Conservation (phyloP, 2,113 vertebrate genomes). For the Oreocharis arfaki region DNA sequence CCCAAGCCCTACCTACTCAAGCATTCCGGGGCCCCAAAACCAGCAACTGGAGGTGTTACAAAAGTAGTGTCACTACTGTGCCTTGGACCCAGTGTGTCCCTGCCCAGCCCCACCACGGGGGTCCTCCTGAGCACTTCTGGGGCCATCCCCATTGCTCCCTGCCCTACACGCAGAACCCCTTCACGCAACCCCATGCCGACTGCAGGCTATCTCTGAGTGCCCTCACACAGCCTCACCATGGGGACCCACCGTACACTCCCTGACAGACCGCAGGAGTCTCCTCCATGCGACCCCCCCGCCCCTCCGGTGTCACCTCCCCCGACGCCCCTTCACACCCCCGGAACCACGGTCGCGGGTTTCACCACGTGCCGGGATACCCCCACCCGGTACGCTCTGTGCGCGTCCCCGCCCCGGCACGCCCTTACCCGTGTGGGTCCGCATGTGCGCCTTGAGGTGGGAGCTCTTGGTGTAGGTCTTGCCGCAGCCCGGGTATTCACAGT, state of each 20-base stretch:
- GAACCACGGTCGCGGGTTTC: not conserved
- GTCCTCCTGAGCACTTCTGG: not conserved
- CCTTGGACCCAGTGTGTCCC: rapidly evolving
- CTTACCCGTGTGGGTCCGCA: constrained; percentile 90
- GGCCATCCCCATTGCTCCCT: not conserved
- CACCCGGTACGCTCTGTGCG: not conserved
- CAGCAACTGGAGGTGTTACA: not conserved
- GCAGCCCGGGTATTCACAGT: constrained; percentile 88
- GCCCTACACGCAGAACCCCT: not conserved
- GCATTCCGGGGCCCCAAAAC: not conserved
- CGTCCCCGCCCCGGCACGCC: not conserved
- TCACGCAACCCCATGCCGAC: not conserved
- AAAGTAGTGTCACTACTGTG: rapidly evolving
- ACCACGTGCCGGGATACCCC: not conserved
- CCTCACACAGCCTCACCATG: too few relatives aligned
- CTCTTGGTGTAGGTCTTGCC: constrained; percentile 94
- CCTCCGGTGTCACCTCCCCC: not conserved
- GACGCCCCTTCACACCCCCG: not conserved
- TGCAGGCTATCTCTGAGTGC: too few relatives aligned
- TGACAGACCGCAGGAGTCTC: not conserved
- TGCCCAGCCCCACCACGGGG: not conserved
- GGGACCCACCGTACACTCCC: not conserved
- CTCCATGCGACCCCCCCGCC: rapidly evolving
- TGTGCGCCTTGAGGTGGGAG: constrained; percentile 90
- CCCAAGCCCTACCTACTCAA: not conserved